Evolutionary conservation across 2,797 vertebrate genomes (phyloP), one percentile per base, ranked within the genome.

Genomic region (Tapera naevia): DNA sequence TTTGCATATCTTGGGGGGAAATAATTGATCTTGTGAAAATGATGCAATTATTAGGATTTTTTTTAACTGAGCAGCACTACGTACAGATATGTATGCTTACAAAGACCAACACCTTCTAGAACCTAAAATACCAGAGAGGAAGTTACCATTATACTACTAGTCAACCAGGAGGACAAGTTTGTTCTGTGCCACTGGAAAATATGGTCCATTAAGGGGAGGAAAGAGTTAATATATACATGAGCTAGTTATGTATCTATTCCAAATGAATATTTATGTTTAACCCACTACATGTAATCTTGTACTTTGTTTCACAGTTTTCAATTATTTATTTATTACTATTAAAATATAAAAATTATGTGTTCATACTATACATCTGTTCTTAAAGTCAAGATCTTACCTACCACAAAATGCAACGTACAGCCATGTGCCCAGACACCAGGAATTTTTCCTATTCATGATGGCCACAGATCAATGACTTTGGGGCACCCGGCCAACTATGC

Each of bases 221-320:
- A 88, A 70, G 17, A 50, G 19, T 61, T 43, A 67, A 88, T 14
- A 61, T 8, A 39, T 33, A 53, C 11, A 48, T 51, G 80, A 91
- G 22, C 10, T 11, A 69, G 45, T 22, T 7, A 37, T 48, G 5
- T 37, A 75, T n/a, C n/a, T n/a, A n/a, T 69, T 80, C 61, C 8
- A 72, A 91, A 91, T 86, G 4, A 82, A 89, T 90, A 88, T 85
- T 82, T 78, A 78, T 19, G 7, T 66, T 83, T 88, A 90, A 75
- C 30, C 7, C 17, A 80, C 50, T 50, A 54, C 16, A 51, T 33
- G 67, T 45, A 51, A 86, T 65, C 56, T 78, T 75, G 23, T n/a
- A 69, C 91, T 95, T 86, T 41, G 24, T 73, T 27, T 32, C 13
- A 60, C 25, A 60, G 75, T 61, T 87, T n/a, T 19, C 39, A 86